A percentile compares a stretch with the other conserved stretches of the same genome.
These are phyloP conservation scores for Neoarius graeffei DNA, from an alignment of 2,113 vertebrate species.

Conservation along the genomic window DNA sequence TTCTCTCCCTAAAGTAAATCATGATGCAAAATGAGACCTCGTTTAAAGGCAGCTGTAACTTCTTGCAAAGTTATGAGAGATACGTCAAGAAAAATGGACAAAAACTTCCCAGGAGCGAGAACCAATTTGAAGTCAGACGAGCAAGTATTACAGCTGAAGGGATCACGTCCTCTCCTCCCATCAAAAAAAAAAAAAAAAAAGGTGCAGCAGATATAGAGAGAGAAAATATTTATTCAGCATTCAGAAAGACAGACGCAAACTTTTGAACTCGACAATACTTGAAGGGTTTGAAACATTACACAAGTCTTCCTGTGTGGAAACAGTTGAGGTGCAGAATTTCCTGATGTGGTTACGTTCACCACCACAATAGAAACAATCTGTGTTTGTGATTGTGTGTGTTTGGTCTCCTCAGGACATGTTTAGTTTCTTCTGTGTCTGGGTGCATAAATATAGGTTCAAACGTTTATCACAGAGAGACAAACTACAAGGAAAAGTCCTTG, in stretches of 20 bases:
- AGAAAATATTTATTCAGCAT: not conserved
- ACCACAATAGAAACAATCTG: slow-evolving; percentile 37
- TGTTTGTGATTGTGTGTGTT: not conserved
- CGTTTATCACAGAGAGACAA: not conserved
- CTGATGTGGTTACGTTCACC: slow-evolving; percentile 33
- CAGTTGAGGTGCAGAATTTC: slow-evolving; percentile 31
- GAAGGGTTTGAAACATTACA: slow-evolving; percentile 15
- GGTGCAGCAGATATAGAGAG: not conserved
- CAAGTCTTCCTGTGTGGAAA: slow-evolving; percentile 38
- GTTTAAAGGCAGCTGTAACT: not conserved
- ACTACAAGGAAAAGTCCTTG: too few relatives aligned
- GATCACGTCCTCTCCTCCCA: not conserved
- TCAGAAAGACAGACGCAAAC: not conserved
- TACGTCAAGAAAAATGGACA: not conserved
- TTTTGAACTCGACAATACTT: not conserved
- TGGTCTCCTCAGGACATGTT: not conserved
- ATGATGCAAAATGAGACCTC: not conserved
- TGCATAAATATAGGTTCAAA: not conserved
- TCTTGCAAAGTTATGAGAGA: not conserved
- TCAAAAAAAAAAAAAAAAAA: not conserved
- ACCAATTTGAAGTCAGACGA: not conserved
- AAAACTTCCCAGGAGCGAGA: not conserved
- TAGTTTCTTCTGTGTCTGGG: not conserved
- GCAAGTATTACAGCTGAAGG: not conserved
- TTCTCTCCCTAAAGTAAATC: not conserved